Evolutionary conservation across 2,797 vertebrate genomes (phyloP).

Genomic region (Serranus cabrilla): DNA sequence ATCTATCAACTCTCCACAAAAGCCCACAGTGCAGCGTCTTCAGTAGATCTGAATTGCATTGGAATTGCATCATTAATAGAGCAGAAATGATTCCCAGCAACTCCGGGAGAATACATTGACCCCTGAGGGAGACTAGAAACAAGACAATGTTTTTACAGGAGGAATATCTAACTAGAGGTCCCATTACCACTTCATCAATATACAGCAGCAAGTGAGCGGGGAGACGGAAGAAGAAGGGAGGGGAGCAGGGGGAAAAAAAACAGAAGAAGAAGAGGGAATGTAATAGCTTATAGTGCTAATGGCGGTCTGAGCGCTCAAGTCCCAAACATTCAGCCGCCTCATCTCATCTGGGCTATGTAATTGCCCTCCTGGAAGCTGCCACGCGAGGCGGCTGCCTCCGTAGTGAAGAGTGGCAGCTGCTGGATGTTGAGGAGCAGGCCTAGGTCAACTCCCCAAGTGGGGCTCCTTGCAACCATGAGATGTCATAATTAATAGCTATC

Average conservation of each 20-base stretch:
- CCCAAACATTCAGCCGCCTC: constrained; percentile 79
- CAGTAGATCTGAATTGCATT: constrained; percentile 78
- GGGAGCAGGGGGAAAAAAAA: constrained; percentile 16
- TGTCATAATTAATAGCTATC: constrained; percentile 86
- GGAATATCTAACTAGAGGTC: constrained; percentile 80
- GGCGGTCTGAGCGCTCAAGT: constrained; percentile 73
- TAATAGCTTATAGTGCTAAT: constrained; percentile 79
- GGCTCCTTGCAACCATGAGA: constrained; percentile 76
- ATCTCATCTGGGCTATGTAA: constrained; percentile 79
- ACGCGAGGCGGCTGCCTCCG: constrained; percentile 66
- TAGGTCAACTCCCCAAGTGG: constrained; percentile 77
- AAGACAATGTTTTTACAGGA: constrained; percentile 80
- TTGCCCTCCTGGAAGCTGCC: constrained; percentile 81
- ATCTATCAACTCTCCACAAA: constrained; percentile 65
- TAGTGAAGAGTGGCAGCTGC: constrained; percentile 84
- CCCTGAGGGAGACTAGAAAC: constrained; percentile 78
- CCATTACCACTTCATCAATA: constrained; percentile 82
- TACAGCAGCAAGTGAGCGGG: constrained; percentile 72
- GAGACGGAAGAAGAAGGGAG: constrained; percentile 30
- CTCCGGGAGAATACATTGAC: constrained; percentile 79
- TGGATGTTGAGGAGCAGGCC: constrained; percentile 75
- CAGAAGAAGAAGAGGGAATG: constrained; percentile 49
- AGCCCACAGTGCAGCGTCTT: constrained; percentile 63
- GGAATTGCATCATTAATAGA: constrained; percentile 84
- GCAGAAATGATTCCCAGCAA: constrained; percentile 77